Evolutionary conservation across 2,113 vertebrate species (phyloP).

Genomic region (Sigmodon hispidus): DNA sequence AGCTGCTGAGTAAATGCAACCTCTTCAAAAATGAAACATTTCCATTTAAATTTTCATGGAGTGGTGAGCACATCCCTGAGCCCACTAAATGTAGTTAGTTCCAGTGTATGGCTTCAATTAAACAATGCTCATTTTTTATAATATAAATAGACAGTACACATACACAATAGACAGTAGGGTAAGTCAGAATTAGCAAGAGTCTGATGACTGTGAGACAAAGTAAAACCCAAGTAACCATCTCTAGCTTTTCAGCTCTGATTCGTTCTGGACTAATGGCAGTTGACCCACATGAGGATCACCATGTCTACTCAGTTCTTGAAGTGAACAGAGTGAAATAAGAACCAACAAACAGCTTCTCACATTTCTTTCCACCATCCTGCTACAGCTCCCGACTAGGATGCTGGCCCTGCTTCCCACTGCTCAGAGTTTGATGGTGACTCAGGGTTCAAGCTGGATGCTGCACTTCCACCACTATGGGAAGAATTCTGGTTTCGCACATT

Average conservation of each 20-base stretch:
- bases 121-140: neutral
- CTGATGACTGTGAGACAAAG: neutral
- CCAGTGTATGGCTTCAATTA: neutral
- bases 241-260: neutral
- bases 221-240: neutral
- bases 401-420: too few relatives aligned
- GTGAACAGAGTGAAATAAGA: fast-evolving
- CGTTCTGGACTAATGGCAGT: neutral
- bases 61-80: neutral
- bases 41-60: neutral
- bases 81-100: neutral
- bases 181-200: fast-evolving
- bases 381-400: fast-evolving
- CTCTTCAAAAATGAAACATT: neutral
- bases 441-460: neutral
- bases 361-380: too few relatives aligned
- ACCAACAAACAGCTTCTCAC: fast-evolving
- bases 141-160: too few relatives aligned
- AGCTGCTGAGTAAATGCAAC: neutral
- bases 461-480: neutral
- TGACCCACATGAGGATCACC: fast-evolving
- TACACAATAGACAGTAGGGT: neutral
- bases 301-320: neutral
- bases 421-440: fast-evolving
- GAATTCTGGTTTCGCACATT: neutral